Percentiles rank a stretch among this genome's conserved stretches.
Conservation (phyloP, 2,888 invertebrate genomes). For the Syritta pipiens region DNA sequence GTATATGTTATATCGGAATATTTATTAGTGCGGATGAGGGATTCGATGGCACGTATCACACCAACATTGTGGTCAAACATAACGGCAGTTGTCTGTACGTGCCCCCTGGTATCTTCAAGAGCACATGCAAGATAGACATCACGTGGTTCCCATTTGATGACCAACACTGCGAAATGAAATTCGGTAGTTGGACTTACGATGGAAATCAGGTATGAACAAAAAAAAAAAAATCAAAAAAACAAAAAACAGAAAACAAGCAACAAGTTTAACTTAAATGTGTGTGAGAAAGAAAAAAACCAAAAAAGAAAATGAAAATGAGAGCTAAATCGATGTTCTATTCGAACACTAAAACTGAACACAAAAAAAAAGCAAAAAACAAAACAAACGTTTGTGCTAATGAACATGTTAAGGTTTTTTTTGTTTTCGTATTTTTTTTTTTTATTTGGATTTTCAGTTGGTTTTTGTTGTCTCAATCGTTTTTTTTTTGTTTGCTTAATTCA, state of each 20-base stretch:
- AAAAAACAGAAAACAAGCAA: slow-evolving; percentile 31
- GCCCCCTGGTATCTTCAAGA: slow-evolving; percentile 99
- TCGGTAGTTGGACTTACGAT: slow-evolving; percentile 99
- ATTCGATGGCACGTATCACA: slow-evolving; percentile 99
- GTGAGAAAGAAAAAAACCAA: slow-evolving; percentile 15
- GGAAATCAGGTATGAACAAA: slow-evolving; percentile 90
- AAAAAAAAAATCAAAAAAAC: slow-evolving; percentile 70
- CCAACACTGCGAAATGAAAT: slow-evolving; percentile 99
- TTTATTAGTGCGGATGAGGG: slow-evolving; percentile 97
- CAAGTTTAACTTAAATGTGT: slow-evolving; percentile 45
- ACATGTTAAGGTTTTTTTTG: slow-evolving; percentile 48
- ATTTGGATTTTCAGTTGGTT: neutral
- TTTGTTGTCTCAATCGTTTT: neutral
- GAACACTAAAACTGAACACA: slow-evolving; percentile 20
- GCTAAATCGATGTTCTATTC: slow-evolving; percentile 36
- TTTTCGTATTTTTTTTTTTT: neutral
- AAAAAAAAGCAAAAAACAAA: too few species aligned
- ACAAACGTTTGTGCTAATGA: slow-evolving; percentile 55
- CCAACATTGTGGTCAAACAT: slow-evolving; percentile 99
- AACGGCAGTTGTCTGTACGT: slow-evolving; percentile 99
- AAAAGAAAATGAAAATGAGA: slow-evolving; percentile 5
- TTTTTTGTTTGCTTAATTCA: slow-evolving; percentile 32
- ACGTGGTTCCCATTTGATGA: slow-evolving; percentile 99
- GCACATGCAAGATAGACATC: slow-evolving; percentile 99
- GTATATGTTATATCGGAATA: slow-evolving; percentile 73